phyloP scores from a whole-genome alignment of 2,888 invertebrate species.

The Chalcosyrphus nemorum region DNA sequence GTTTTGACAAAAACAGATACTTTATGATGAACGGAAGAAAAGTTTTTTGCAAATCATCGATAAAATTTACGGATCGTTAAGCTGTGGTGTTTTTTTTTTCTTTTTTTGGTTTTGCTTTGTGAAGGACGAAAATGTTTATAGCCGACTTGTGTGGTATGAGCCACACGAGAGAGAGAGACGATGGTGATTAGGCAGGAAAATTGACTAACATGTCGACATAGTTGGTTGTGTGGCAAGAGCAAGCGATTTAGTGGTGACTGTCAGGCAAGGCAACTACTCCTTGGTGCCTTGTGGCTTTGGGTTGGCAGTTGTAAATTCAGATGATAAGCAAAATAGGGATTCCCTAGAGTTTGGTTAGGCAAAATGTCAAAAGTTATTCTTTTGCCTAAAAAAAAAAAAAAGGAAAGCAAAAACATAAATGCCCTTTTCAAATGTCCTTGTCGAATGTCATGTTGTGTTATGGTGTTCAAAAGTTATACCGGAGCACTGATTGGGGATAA shows the following conservation, averaged over 20 bases:
- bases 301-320: not conserved
- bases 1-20: conserved; percentile 1
- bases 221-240: not conserved
- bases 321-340: not conserved
- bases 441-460: too few relatives aligned
- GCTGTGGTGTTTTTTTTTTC: not conserved
- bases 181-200: not conserved
- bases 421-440: too few relatives aligned
- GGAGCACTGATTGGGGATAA: too few relatives aligned
- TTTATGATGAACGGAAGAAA: conserved; percentile 1
- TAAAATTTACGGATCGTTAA: conserved; percentile 24
- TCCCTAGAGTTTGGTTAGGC: not conserved
- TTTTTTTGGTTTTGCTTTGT: not conserved
- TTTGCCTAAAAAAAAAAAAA: not conserved
- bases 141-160: not conserved
- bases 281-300: not conserved
- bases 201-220: not conserved
- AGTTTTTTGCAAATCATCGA: conserved; percentile 24
- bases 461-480: too few relatives aligned
- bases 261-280: not conserved
- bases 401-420: not conserved
- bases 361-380: not conserved
- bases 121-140: not conserved
- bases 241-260: not conserved
- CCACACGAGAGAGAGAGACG: not conserved